These are phyloP conservation scores for Zaprionus capensis DNA, from an alignment of 1,140 invertebrate genomes.

Conservation along the genomic window DNA sequence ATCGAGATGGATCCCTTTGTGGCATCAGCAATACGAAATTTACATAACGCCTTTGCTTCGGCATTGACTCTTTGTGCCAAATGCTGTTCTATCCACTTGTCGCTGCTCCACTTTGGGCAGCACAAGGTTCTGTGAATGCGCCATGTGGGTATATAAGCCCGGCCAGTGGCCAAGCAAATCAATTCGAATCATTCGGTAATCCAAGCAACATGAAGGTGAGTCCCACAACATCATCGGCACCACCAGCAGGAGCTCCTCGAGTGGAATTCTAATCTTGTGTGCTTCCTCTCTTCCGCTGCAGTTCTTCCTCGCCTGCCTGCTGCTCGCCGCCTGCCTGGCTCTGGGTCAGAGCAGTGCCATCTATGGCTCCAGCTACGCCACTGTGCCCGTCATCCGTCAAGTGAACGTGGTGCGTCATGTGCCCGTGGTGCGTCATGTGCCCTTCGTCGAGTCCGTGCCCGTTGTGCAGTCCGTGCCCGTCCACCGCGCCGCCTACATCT, in stretches of 20 bases:
- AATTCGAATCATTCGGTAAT: conserved; percentile 59
- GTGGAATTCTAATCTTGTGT: not conserved
- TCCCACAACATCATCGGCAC: not conserved
- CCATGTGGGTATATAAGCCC: conserved; percentile 51
- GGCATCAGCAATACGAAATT: conserved; percentile 6
- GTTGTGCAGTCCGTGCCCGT: conserved; percentile 42
- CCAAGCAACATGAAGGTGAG: conserved; percentile 71
- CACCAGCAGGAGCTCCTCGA: not conserved
- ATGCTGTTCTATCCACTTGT: conserved; percentile 40
- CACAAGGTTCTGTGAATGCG: conserved; percentile 32
- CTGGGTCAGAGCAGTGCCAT: conserved; percentile 62
- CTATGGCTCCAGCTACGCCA: conserved; percentile 46
- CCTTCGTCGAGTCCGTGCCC: conserved; percentile 39
- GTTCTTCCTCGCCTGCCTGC: conserved; percentile 63
- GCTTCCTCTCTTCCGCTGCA: conserved; percentile 15
- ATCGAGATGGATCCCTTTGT: conserved; percentile 39
- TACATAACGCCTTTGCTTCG: conserved; percentile 41
- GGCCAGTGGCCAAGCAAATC: conserved; percentile 15
- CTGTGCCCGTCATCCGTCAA: conserved; percentile 43
- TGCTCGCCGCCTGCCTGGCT: conserved; percentile 65
- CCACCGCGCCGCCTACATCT: conserved; percentile 41
- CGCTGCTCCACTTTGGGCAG: conserved; percentile 61
- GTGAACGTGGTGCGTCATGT: conserved; percentile 40
- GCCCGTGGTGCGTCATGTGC: conserved; percentile 45
- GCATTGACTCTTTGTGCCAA: conserved; percentile 13